These are phyloP conservation scores for Origma solitaria DNA, from an alignment of 2,113 vertebrate genomes.

Conservation along the genomic window DNA sequence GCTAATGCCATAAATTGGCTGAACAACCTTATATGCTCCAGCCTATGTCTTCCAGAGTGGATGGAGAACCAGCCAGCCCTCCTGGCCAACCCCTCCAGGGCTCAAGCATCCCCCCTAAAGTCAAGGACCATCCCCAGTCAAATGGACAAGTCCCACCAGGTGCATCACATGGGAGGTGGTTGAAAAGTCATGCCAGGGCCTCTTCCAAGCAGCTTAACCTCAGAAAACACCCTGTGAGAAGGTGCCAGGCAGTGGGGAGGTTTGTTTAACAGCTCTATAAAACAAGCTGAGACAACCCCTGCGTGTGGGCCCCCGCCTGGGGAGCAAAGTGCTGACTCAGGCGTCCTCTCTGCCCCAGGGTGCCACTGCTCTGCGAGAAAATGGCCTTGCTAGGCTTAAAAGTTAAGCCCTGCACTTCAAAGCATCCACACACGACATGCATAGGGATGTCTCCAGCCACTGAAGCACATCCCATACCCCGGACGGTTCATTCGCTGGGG, in stretches of 20 bases:
- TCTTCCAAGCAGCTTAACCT: neutral
- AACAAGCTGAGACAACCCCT: constrained; percentile 11
- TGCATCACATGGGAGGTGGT: neutral
- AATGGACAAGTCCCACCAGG: fast-evolving
- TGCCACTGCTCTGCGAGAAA: neutral
- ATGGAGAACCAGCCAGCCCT: neutral
- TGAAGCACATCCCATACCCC: neutral
- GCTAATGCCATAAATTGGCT: neutral
- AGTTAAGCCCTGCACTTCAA: neutral
- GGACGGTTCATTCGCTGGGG: neutral
- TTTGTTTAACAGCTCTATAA: neutral
- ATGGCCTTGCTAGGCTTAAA: neutral
- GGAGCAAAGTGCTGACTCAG: constrained; percentile 15
- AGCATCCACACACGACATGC: neutral
- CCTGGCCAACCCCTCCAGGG: fast-evolving
- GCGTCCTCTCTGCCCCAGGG: neutral
- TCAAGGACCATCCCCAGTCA: neutral
- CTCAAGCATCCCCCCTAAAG: neutral
- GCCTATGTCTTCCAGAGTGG: neutral
- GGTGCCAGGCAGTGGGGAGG: neutral
- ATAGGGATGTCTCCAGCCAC: neutral
- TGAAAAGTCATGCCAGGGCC: neutral
- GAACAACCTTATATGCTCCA: neutral
- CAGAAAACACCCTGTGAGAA: neutral
- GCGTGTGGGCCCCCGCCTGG: fast-evolving